Base-by-base conservation (phyloP, 2,888 invertebrate species). In the Drosophila merina region DNA sequence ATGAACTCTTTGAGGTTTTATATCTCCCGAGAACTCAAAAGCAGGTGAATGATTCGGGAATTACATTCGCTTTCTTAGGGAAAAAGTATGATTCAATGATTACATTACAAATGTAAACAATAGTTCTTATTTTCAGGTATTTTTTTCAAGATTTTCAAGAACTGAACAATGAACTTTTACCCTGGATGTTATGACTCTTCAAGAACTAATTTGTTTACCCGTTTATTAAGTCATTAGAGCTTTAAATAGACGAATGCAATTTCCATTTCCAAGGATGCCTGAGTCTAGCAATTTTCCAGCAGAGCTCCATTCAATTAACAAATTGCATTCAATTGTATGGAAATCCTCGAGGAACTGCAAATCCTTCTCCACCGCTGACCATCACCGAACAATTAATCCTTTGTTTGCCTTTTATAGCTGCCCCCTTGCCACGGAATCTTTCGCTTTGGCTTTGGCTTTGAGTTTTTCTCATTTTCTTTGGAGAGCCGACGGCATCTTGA, bases 371-470 rank as follows among this genome's bases (percentile, higher is more conserved):
- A 38, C 72, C 42, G 55, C 62, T 52, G 55, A 71, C 62, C 55
- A 55, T 58, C 49, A 58, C 44, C 67, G 47, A 70, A 82, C 85
- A 82, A 82, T 87, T 81, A 87, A 81, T 63, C 72, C 76, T 87
- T 82, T 87, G 80, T 86, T 83, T 54, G 62, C 54, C 69, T 50
- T 60, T 70, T 55, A 50, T 48, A 47, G 31, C 14, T 33, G 55
- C 51, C 30, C 66, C 42, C 12, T 31, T 8, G 20, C 20, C n/a
- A 20, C 44, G 14, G 20, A 14, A n/a, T 26, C 38, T 51, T 26
- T 26, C 14, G 51, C 49, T 44, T 42, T 67, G 48, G 14, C 38
- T 51, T 26, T 26, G 38, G 51, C 49, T 44, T 42, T 67, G 48
- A 33, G 55, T 63, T 63, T 63, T 66, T 67, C 67, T 64, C 67